Evolutionary conservation across 1,140 invertebrate species (phyloP).

Genomic region (Marisa cornuarietis): DNA sequence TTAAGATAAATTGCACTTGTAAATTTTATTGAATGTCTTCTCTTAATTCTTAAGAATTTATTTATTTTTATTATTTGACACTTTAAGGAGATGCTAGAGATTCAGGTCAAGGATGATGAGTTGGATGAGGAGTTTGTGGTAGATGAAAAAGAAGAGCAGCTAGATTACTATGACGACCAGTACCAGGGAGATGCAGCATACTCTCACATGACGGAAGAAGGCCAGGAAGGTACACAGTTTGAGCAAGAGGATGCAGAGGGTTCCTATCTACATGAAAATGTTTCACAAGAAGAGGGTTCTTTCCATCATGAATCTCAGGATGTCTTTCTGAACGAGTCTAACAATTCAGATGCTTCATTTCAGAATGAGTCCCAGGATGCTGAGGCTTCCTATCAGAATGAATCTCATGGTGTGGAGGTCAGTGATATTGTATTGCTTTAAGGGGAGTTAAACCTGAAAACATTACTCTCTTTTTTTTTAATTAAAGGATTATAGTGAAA

Average conservation of each 20-base stretch:
- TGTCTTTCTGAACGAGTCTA: neutral
- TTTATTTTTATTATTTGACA: too few relatives aligned
- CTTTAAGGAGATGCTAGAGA: too few relatives aligned
- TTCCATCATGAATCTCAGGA: neutral
- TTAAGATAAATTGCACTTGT: too few relatives aligned
- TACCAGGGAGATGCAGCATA: neutral
- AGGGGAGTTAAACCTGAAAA: too few relatives aligned
- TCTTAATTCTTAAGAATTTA: too few relatives aligned
- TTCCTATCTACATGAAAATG: neutral
- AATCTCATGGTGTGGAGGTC: too few relatives aligned
- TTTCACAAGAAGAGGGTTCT: neutral
- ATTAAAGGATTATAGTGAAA: too few relatives aligned
- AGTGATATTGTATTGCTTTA: too few relatives aligned
- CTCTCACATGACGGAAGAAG: neutral
- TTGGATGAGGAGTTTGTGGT: slow-evolving; percentile 9
- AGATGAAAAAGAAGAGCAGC: slow-evolving; percentile 12
- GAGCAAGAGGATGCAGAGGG: neutral
- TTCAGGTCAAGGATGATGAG: slow-evolving; percentile 13
- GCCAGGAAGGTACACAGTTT: neutral
- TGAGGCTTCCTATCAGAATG: too few relatives aligned
- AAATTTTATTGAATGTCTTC: too few relatives aligned
- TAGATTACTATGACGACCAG: slow-evolving; percentile 13
- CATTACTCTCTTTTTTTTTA: too few relatives aligned
- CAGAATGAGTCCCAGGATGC: too few relatives aligned
- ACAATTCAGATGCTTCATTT: neutral